These are phyloP conservation scores for Glandiceps talaboti DNA, from an alignment of 53 echinoderm and acorn worm species.

Conservation along the genomic window DNA sequence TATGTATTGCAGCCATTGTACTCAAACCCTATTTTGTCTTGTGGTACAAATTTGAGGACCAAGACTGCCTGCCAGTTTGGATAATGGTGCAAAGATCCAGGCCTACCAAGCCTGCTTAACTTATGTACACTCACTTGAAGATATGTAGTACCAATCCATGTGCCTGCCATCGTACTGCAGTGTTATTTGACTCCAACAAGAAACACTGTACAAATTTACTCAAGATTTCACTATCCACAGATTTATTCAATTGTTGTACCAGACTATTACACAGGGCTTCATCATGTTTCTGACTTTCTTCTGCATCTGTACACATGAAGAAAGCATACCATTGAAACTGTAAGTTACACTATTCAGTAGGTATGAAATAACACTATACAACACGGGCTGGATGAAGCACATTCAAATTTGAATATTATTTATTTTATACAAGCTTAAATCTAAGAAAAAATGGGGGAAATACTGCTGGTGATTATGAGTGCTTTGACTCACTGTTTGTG, in stretches of 20 bases:
- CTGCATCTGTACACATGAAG: conserved; percentile 6
- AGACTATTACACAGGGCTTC: conserved; percentile 79
- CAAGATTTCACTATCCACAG: conserved; percentile 55
- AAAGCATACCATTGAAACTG: no score
- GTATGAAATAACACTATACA: no score
- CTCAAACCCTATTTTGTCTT: background rate
- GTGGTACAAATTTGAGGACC: background rate
- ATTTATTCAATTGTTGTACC: conserved; percentile 78
- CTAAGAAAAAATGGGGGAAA: no score
- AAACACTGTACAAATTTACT: conserved; percentile 73
- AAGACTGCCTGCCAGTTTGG: no score
- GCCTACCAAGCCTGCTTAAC: no score
- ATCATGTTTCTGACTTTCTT: conserved; percentile 47
- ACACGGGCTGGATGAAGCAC: no score
- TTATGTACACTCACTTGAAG: conserved; percentile 94
- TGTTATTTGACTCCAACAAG: conserved; percentile 84
- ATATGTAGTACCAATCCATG: conserved; percentile 84
- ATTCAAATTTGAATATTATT: no score
- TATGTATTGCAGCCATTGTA: background rate
- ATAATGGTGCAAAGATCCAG: no score
- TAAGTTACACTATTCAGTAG: no score
- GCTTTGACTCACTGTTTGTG: no score
- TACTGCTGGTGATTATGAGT: no score
- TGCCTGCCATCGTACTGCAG: conserved; percentile 93
- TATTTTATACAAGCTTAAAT: no score